A percentile compares a stretch with the other conserved stretches of the same genome.
phyloP scores from a whole-genome alignment of 2,113 vertebrate genomes.

The Thunnus thynnus region DNA sequence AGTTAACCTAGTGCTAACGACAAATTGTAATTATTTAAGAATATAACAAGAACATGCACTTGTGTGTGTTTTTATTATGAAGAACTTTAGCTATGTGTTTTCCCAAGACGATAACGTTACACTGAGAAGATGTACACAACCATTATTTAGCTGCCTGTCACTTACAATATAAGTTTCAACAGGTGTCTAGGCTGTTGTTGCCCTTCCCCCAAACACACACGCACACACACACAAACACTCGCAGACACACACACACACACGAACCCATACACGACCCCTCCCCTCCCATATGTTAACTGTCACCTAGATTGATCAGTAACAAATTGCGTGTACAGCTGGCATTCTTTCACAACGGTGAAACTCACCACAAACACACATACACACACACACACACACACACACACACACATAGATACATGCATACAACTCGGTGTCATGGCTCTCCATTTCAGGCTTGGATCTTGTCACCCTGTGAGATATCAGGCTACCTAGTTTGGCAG shows the following conservation, averaged over 20 bases:
- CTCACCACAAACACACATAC: neutral
- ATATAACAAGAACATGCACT: neutral
- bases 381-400: neutral
- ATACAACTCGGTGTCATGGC: conserved; percentile 28
- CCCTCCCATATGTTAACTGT: conserved; percentile 65
- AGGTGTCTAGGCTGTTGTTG: conserved; percentile 74
- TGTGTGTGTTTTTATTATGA: neutral
- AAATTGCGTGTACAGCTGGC: conserved; percentile 64
- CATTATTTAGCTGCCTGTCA: conserved; percentile 51
- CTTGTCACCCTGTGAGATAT: conserved; percentile 52
- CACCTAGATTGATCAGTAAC: conserved; percentile 65
- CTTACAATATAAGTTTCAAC: conserved; percentile 75
- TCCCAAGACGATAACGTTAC: no score
- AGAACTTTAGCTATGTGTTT: neutral
- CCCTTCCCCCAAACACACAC: conserved; percentile 65
- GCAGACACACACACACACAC: neutral
- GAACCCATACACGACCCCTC: conserved; percentile 14
- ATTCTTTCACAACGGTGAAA: conserved; percentile 42
- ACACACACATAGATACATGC: neutral
- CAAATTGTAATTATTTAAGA: neutral
- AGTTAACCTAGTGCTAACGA: neutral
- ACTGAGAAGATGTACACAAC: neutral
- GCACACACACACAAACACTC: conserved; percentile 20
- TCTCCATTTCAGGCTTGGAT: conserved; percentile 70
- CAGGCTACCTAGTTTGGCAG: conserved; percentile 58